Conservation (phyloP, 2,797 vertebrate genomes). For the Furcifer pardalis region DNA sequence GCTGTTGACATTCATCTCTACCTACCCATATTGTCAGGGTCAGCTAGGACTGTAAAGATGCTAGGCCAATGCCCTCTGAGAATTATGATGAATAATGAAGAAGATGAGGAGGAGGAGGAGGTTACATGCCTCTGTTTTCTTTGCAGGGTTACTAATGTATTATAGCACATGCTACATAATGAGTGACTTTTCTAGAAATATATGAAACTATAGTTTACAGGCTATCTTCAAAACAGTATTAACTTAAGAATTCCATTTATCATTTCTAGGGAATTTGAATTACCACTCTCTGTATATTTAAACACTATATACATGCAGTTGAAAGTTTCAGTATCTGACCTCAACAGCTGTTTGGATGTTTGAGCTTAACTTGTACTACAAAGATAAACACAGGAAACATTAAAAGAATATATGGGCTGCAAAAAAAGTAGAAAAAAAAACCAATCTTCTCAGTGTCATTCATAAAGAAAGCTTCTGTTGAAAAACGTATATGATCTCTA, state of each 20-base stretch:
- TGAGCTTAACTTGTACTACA: not conserved
- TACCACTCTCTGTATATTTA: not conserved
- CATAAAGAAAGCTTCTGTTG: not conserved
- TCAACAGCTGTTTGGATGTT: not conserved
- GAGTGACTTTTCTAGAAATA: too few relatives aligned
- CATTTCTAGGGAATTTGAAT: not conserved
- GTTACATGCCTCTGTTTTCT: not conserved
- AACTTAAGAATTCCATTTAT: not conserved
- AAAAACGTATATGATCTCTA: fast-evolving
- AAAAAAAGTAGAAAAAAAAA: not conserved
- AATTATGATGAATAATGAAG: too few relatives aligned
- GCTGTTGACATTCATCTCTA: too few relatives aligned
- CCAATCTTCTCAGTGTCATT: too few relatives aligned
- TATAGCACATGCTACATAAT: too few relatives aligned
- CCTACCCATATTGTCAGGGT: too few relatives aligned
- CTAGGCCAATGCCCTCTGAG: too few relatives aligned
- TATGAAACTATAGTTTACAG: not conserved
- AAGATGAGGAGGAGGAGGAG: too few relatives aligned
- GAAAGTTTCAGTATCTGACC: not conserved
- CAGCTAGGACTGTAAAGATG: too few relatives aligned
- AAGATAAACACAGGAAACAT: not conserved
- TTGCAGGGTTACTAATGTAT: too few relatives aligned
- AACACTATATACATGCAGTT: not conserved
- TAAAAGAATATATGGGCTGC: too few relatives aligned
- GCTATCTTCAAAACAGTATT: not conserved